Evolutionary conservation across 30 jellyfish, hydroid and myxozoan genomes (phyloP), one percentile per base, ranked within the genome.

Genomic region (Aurelia coerulea): DNA sequence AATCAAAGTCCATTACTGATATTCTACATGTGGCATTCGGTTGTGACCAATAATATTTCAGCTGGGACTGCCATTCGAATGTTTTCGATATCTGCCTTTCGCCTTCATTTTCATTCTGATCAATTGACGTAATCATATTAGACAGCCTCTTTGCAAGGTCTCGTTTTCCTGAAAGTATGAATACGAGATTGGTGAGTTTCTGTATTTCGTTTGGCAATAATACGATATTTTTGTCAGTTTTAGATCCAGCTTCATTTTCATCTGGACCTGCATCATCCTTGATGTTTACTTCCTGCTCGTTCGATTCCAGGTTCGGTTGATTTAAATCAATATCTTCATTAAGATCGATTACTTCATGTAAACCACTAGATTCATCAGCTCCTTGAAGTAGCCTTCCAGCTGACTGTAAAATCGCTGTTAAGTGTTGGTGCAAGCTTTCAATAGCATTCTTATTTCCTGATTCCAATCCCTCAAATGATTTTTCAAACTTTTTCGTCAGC

Each of bases 1-100:
- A 78, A 2, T 62, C 80, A 53, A 59, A 65, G 66, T 84, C 93
- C 93, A 84, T 73, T 74, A 73, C 76, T 15, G 82, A 3, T 17
- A 84, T 68, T 34, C n/a, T 62, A 53, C 93, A 84, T 0, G 82
- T 74, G 31, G 93, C 93, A 62, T 75, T 84, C 35, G 80, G 10
- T 58, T 84, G 83, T 17, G 93, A 59, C 87, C 88, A 84, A 69
- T 50, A 73, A 51, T 84, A 84, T 56, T 84, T 84, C 50, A 84
- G 16, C 54, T 84, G 93, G 16, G 93, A 73, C 11, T 77, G 93
- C 93, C 93, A 73, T 19, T 84, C 93, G 60, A 84, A 84, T 32
- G 86, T 2, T 12, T 75, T 68, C 52, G 79, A 50, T 17, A 83
- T 32, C 76, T 60, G 66, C 32, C 37, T 50, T 29, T 32, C 23